Conservation (phyloP, 30 jellyfish, hydroid and myxozoan genomes). For the Pelagia noctiluca region DNA sequence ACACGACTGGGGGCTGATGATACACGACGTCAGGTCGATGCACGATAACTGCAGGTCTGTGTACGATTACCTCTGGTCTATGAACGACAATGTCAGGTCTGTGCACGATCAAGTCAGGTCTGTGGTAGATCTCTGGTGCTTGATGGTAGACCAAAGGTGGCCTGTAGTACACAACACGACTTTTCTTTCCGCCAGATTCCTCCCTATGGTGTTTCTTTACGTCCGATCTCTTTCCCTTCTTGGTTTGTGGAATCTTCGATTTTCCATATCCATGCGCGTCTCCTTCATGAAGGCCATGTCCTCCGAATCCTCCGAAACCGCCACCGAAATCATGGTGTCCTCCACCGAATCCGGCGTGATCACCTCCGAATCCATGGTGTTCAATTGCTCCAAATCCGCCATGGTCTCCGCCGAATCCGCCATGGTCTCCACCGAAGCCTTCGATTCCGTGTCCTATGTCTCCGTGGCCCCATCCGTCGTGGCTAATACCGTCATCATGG, state of each 20-base stretch:
- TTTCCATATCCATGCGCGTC: slow-evolving; percentile 82
- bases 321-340: slow-evolving; percentile 60
- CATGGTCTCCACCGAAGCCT: slow-evolving; percentile 76
- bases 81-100: slow-evolving; percentile 98
- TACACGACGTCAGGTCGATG: slow-evolving; percentile 97
- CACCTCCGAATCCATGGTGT: slow-evolving; percentile 25
- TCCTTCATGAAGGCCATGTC: slow-evolving; percentile 75
- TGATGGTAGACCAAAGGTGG: slow-evolving; percentile 97
- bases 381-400: slow-evolving; percentile 68
- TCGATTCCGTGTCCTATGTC: slow-evolving; percentile 67
- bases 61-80: slow-evolving; percentile 94
- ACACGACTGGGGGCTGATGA: slow-evolving; percentile 99
- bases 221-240: slow-evolving; percentile 36
- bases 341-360: slow-evolving; percentile 50
- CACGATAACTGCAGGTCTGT: slow-evolving; percentile 95
- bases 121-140: slow-evolving; percentile 94
- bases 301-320: slow-evolving; percentile 68
- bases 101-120: slow-evolving; percentile 96
- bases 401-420: slow-evolving; percentile 61
- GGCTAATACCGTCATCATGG: slow-evolving; percentile 59
- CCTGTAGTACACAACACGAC: slow-evolving; percentile 89
- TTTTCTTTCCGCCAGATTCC: slow-evolving; percentile 77
- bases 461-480: slow-evolving; percentile 63
- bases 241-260: slow-evolving; percentile 57
- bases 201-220: slow-evolving; percentile 22